A percentile compares a stretch with the other conserved stretches of the same genome.
These are phyloP conservation scores for Ardeotis arabs DNA, from an alignment of 2,113 vertebrate species.

Conservation along the genomic window DNA sequence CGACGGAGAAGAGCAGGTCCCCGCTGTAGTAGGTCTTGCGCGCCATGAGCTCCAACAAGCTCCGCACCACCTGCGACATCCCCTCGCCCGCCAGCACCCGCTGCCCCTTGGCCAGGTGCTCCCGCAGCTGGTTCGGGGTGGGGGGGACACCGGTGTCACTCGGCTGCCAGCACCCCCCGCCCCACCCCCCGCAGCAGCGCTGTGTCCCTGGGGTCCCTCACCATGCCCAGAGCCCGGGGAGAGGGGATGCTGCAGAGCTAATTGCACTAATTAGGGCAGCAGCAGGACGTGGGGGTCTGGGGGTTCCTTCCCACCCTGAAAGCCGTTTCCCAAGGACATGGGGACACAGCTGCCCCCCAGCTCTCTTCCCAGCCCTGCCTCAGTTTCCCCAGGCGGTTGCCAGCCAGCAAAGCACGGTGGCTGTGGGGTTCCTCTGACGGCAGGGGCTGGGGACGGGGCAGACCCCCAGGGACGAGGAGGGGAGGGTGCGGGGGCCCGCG, in stretches of 20 bases:
- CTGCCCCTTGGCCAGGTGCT: slow-evolving; percentile 98
- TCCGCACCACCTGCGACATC: slow-evolving; percentile 98
- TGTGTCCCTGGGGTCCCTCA: accelerated
- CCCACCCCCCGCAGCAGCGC: accelerated
- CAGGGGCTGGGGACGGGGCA: neutral
- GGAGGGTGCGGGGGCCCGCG: neutral
- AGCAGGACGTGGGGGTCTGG: accelerated
- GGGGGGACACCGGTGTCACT: neutral
- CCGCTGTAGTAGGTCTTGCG: slow-evolving; percentile 96
- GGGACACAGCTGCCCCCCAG: neutral
- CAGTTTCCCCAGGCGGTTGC: neutral
- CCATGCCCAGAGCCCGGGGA: accelerated
- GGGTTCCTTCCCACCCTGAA: neutral
- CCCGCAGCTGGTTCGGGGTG: slow-evolving; percentile 83
- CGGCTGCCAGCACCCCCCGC: neutral
- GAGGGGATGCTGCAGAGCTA: neutral
- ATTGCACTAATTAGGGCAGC: neutral
- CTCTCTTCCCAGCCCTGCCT: neutral
- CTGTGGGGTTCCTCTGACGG: neutral
- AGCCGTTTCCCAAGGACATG: neutral
- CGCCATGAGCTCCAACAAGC: slow-evolving; percentile 93
- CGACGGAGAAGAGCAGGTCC: slow-evolving; percentile 98
- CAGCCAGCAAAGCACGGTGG: accelerated
- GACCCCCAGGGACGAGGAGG: accelerated
- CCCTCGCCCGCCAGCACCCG: slow-evolving; percentile 97